Base-by-base conservation (phyloP, 2,113 vertebrate species). In the Phaethon lepturus region DNA sequence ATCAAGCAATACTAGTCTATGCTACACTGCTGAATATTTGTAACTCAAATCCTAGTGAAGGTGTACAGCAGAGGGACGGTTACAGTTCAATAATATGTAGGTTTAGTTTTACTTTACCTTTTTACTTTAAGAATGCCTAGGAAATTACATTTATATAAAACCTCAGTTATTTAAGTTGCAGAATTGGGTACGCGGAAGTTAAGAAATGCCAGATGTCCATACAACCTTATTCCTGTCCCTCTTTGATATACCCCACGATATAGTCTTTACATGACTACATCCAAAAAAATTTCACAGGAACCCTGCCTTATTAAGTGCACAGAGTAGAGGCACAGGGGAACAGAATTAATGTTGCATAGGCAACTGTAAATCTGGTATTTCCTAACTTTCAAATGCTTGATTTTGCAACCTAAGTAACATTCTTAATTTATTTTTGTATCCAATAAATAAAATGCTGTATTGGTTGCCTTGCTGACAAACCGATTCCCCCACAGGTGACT, bases 291-390 rank as follows among this genome's bases (percentile, higher is more conserved):
- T 94, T 87, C 82, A 86, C 72, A 84, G 85, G 79, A 95, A 66
- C 42, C 62, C 45, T 76, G 66, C 53, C 89, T 94, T 97, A 86
- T 95, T 94, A 93, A 95, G 75, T 22, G 38, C 71, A 76, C 33
- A 74, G 59, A 13, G 55, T 35, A 85, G 78, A 92, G 56, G 31
- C 94, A 83, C 90, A 79, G 49, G 93, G 89, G 89, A 96, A 56
- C 93, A 93, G 80, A 96, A 95, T 94, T 95, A 93, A 97, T 93
- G 95, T 93, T 93, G 91, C 89, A 95, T 69, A 95, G 85, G 95
- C 91, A 95, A 96, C 91, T 94, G 94, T 97, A 97, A 97, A 95
- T 96, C 94, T 95, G 87, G 94, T 60, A 95, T 97, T 97, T 97
- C 93, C 94, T 82, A 97, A 89, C 93, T 94, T 96, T 90, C 77